Evolutionary conservation across 2,888 invertebrate genomes (phyloP), one percentile per base, ranked within the genome.

Genomic region (Crioceris asparagi): DNA sequence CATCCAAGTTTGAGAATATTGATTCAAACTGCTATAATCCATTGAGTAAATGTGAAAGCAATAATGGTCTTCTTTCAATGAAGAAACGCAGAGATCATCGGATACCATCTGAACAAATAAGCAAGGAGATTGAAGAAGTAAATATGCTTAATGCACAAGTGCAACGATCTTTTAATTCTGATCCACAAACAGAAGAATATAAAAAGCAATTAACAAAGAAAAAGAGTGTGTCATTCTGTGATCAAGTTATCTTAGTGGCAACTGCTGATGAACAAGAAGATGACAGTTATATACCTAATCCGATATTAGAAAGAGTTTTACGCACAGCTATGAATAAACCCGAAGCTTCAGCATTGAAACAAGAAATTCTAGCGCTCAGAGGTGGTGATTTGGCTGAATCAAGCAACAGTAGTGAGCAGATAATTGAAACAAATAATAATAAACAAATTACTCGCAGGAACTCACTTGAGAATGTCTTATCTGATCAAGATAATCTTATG

Each of bases 141-240:
- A 72, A 72, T 55, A 64, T 71, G 61, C 54, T 71, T n/a, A 72
- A 68, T 46, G 68, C 69, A 2, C 65, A 66, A 45, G 68, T 72
- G 6, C 68, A 71, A 42, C 68, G 70, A 51, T 68, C 51, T 36
- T 67, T 66, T 49, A 50, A 29, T 10, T 16, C 29, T n/a, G 31
- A 38, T 12, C 4, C 19, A 18, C 18, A 29, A 19, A 11, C 54
- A 1, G 52, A 55, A 8, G 67, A 66, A 19, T 75, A 74, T 45
- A 44, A 39, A 26, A 66, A 63, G 50, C 62, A 64, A 6, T 72
- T 80, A 40, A 75, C 77, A 0, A 87, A 87, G 58, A 91, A 91
- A 71, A 93, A 93, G 62, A 88, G 87, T 39, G 93, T 93, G 3
- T 91, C 92, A 0, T 93, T 93, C 64, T 92, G 91, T 56, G 92